Evolutionary conservation across 1,140 invertebrate species (phyloP).

Genomic region (Amyelois transitella): DNA sequence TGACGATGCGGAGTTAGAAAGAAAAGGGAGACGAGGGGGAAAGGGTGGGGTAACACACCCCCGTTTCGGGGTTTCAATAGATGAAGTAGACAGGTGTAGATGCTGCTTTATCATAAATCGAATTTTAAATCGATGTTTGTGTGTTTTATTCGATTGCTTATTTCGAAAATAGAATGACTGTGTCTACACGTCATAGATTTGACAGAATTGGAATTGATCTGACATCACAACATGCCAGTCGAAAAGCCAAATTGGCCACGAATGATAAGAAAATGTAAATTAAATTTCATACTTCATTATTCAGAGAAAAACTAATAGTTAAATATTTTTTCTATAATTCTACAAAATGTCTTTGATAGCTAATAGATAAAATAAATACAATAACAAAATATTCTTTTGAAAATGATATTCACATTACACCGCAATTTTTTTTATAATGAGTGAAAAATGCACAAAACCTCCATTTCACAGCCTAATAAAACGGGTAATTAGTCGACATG

Average conservation of each 20-base stretch:
- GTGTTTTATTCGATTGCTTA: background rate
- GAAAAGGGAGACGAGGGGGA: constrained; percentile 63
- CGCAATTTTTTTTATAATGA: constrained; percentile 42
- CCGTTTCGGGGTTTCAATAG: constrained; percentile 73
- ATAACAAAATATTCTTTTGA: background rate
- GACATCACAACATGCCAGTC: no score
- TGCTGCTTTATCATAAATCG: constrained; percentile 14
- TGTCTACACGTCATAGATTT: no score
- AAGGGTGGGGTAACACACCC: constrained; percentile 34
- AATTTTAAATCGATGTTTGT: background rate
- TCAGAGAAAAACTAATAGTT: no score
- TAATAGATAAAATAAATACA: background rate
- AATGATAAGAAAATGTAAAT: no score
- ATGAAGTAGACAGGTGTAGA: constrained; percentile 63
- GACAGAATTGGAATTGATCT: no score
- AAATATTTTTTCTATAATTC: no score
- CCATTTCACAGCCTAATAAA: constrained; percentile 33
- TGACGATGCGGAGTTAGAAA: constrained; percentile 72
- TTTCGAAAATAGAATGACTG: constrained; percentile 1
- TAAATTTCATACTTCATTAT: no score
- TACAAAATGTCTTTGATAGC: no score
- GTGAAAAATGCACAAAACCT: constrained; percentile 26
- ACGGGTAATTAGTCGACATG: constrained; percentile 49
- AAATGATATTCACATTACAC: background rate
- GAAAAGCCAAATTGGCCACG: no score